Evolutionary conservation across 2,888 invertebrate species (phyloP).

Genomic region (Leptinotarsa haldemani): DNA sequence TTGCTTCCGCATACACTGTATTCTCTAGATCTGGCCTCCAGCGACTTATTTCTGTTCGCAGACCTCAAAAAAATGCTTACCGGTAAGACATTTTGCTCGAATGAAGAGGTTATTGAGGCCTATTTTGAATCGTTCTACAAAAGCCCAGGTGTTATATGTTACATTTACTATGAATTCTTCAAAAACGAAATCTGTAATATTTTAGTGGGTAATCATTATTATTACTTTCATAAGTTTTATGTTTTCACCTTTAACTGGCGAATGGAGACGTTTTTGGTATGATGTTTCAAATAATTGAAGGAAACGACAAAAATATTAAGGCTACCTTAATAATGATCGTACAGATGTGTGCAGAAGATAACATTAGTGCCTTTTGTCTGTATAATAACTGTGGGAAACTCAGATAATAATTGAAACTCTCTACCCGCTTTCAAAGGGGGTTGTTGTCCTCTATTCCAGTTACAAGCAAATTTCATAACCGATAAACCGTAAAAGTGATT

Average conservation of each 20-base stretch:
- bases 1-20: no score
- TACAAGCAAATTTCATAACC: neutral
- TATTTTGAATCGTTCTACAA: no score
- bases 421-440: neutral
- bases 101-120: no score
- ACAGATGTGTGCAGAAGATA: neutral
- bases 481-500: slow-evolving; percentile 1
- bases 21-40: no score
- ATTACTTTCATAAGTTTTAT: no score
- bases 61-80: no score
- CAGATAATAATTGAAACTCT: slow-evolving; percentile 4
- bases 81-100: no score
- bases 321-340: neutral
- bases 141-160: no score
- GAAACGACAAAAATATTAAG: neutral
- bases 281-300: neutral
- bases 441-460: neutral
- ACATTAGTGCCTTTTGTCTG: neutral
- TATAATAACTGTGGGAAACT: slow-evolving; percentile 4
- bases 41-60: no score
- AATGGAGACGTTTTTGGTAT: neutral
- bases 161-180: no score
- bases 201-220: no score
- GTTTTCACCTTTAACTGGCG: neutral
- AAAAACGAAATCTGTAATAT: no score